Evolutionary conservation across 2,797 vertebrate species (phyloP).

Genomic region (Crocodylus rhombifer): DNA sequence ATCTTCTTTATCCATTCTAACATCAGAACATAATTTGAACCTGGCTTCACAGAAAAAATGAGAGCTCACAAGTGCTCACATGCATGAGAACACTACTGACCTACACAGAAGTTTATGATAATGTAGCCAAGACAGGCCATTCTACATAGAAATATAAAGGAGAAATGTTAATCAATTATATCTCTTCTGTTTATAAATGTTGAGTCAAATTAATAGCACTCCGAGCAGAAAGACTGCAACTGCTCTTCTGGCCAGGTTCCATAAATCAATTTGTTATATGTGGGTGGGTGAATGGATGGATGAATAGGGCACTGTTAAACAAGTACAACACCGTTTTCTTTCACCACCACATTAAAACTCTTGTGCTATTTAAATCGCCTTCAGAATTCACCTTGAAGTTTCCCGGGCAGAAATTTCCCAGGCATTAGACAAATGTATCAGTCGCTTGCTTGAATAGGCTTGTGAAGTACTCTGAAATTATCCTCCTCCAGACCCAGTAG

Average conservation of each 20-base stretch:
- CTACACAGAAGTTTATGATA: background rate
- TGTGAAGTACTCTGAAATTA: conserved; percentile 38
- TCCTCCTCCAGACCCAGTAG: background rate
- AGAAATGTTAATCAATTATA: background rate
- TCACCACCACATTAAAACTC: background rate
- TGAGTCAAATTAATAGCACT: background rate
- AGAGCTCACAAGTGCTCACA: background rate
- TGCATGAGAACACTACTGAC: background rate
- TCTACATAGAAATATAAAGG: background rate
- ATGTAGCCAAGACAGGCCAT: background rate
- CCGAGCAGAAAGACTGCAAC: background rate
- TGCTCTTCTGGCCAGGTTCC: background rate
- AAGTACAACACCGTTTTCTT: accelerated
- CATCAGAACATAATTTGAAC: background rate
- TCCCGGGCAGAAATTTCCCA: background rate
- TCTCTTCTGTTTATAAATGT: background rate
- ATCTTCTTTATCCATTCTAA: background rate
- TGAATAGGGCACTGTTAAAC: background rate
- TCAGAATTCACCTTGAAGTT: background rate
- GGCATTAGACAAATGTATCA: background rate
- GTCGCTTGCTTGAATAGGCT: background rate
- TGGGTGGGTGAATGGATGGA: background rate
- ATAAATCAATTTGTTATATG: background rate
- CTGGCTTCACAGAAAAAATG: background rate
- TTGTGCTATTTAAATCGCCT: background rate